Conservation (phyloP, 2,797 vertebrate genomes). For the Micrastur ruficollis region DNA sequence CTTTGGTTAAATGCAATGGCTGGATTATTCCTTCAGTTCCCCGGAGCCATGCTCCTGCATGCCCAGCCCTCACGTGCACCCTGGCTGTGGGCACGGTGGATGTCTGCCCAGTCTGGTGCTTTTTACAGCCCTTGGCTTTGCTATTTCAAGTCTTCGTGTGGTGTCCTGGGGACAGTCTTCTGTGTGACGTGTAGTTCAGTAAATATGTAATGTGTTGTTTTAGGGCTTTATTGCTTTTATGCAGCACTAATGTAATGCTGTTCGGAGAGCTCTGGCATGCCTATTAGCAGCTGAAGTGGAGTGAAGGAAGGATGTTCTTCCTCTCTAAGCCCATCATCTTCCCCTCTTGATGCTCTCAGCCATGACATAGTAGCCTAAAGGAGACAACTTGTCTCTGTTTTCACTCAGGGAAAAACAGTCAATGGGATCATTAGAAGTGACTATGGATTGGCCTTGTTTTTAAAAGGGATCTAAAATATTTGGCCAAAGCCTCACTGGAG, state of each 20-base stretch:
- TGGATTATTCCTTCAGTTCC: neutral
- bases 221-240: slow-evolving; percentile 33
- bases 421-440: neutral
- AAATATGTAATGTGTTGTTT: neutral
- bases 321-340: slow-evolving; percentile 35
- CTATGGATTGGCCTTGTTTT: neutral
- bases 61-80: neutral
- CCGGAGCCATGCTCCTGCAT: neutral
- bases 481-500: neutral
- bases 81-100: neutral
- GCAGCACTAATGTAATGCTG: neutral
- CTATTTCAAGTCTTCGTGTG: neutral
- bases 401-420: neutral
- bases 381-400: slow-evolving; percentile 49
- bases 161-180: neutral
- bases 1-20: neutral
- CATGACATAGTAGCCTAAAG: slow-evolving; percentile 18
- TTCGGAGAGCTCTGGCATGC: slow-evolving; percentile 6
- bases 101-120: neutral
- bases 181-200: neutral
- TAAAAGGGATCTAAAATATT: slow-evolving; percentile 23
- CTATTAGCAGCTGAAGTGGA: slow-evolving; percentile 1
- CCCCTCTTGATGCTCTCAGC: slow-evolving; percentile 41
- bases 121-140: neutral
- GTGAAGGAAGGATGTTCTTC: slow-evolving; percentile 44